Conservation (phyloP, 1,140 invertebrate species). For the Danaus plexippus region DNA sequence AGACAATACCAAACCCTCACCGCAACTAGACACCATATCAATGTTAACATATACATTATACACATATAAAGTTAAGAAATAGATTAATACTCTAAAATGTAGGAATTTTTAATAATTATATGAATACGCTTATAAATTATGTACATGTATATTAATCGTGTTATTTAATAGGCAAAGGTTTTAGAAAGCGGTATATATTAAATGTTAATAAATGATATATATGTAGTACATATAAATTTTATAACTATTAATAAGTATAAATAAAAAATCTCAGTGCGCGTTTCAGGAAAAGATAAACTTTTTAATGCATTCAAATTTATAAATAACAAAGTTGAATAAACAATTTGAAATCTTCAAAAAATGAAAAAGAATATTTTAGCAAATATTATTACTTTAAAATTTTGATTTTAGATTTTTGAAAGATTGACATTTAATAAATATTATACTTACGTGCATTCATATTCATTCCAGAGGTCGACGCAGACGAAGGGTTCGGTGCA, state of each 20-base stretch:
- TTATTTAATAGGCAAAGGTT: conserved; percentile 12
- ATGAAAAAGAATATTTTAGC: too few species aligned
- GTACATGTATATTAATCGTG: conserved; percentile 6
- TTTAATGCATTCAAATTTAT: background rate
- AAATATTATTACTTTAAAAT: too few species aligned
- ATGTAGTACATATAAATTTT: conserved; percentile 12
- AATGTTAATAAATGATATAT: conserved; percentile 7
- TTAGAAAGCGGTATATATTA: conserved; percentile 12
- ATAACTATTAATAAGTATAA: conserved; percentile 15
- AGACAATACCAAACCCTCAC: conserved; percentile 90
- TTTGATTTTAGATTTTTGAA: too few species aligned
- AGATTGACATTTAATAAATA: background rate
- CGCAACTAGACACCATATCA: conserved; percentile 80
- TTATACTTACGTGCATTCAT: conserved; percentile 95
- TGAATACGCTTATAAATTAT: conserved; percentile 5
- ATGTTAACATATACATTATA: conserved; percentile 43
- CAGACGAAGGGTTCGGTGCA: conserved; percentile 96
- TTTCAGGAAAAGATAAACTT: conserved; percentile 18
- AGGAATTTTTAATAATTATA: conserved; percentile 5
- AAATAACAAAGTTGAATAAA: too few species aligned
- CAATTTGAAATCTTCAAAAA: too few species aligned
- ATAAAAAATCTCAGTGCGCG: conserved; percentile 42
- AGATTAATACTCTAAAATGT: conserved; percentile 3
- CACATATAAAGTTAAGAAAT: conserved; percentile 13
- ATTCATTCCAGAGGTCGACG: conserved; percentile 96